These are phyloP conservation scores for Drosophila yooni DNA, from an alignment of 2,888 invertebrate genomes.

Conservation along the genomic window DNA sequence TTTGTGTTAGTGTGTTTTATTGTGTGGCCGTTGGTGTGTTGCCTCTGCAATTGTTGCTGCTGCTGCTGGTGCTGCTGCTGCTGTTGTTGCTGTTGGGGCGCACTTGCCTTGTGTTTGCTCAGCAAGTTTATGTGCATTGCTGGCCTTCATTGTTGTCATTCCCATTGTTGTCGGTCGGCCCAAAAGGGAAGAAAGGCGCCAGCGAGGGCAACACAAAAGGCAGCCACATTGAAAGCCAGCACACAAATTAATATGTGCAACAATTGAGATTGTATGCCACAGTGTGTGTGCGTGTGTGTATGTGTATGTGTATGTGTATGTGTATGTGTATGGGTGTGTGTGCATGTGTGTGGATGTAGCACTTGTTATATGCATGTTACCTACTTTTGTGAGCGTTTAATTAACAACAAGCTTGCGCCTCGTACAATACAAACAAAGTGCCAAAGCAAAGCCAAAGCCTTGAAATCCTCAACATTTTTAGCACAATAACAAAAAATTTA, in stretches of 20 bases:
- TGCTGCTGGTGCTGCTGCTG: slow-evolving; percentile 1
- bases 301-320: slow-evolving; percentile 10
- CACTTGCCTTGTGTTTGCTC: slow-evolving; percentile 65
- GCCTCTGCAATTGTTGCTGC: slow-evolving; percentile 2
- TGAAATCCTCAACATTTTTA: slow-evolving; percentile 49
- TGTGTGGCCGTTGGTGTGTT: slow-evolving; percentile 22
- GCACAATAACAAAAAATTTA: not conserved
- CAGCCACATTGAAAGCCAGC: slow-evolving; percentile 41
- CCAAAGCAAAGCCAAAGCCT: slow-evolving; percentile 53
- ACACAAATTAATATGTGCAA: slow-evolving; percentile 76
- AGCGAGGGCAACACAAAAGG: slow-evolving; percentile 51
- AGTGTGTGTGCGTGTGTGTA: slow-evolving; percentile 6
- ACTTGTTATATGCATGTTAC: slow-evolving; percentile 73
- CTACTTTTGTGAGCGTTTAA: slow-evolving; percentile 79
- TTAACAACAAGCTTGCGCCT: slow-evolving; percentile 71
- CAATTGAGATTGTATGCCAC: slow-evolving; percentile 50
- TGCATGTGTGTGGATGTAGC: slow-evolving; percentile 34
- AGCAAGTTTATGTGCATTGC: slow-evolving; percentile 73
- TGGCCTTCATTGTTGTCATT: slow-evolving; percentile 76
- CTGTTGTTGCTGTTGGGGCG: slow-evolving; percentile 31
- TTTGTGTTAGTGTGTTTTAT: slow-evolving; percentile 75
- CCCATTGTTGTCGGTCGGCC: slow-evolving; percentile 65
- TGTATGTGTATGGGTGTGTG: slow-evolving; percentile 4
- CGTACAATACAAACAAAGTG: slow-evolving; percentile 49
- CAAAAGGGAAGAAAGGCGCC: slow-evolving; percentile 53